Evolutionary conservation across 2,888 invertebrate species (phyloP).

Genomic region (Andrena marginata): DNA sequence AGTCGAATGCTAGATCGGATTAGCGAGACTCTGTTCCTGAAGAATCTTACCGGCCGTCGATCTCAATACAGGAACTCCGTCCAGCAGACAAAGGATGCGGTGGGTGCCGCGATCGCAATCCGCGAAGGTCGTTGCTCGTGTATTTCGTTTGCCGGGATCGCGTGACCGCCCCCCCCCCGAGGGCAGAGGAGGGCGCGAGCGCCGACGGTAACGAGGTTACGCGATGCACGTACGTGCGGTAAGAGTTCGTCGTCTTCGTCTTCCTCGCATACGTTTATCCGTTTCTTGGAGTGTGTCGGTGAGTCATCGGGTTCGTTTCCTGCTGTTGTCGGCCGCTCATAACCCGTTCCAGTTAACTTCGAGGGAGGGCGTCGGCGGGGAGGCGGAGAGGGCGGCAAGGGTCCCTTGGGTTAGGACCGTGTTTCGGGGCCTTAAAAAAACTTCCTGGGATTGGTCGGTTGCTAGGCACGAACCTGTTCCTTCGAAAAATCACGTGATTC

Average conservation of each 20-base stretch:
- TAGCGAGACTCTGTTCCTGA: background rate
- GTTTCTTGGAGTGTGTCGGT: conserved; percentile 65
- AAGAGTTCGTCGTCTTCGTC: conserved; percentile 62
- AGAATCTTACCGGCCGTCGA: background rate
- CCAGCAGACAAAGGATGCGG: conserved; percentile 17
- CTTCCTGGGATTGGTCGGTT: conserved; percentile 65
- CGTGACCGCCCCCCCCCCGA: conserved; percentile 38
- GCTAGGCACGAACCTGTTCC: conserved; percentile 75
- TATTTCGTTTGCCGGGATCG: conserved; percentile 45
- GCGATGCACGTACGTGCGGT: conserved; percentile 67
- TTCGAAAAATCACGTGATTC: conserved; percentile 79
- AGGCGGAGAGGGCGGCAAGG: conserved; percentile 24
- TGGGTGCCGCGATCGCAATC: conserved; percentile 9
- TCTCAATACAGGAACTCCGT: conserved; percentile 3
- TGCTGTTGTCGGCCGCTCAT: conserved; percentile 37
- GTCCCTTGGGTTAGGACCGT: conserved; percentile 33
- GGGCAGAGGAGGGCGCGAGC: background rate
- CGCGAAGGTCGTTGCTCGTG: conserved; percentile 36
- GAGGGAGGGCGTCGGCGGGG: background rate
- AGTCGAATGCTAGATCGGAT: too few relatives aligned
- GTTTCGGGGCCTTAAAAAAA: conserved; percentile 55
- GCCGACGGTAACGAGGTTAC: conserved; percentile 69
- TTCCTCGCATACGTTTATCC: conserved; percentile 63
- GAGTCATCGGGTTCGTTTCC: conserved; percentile 75
- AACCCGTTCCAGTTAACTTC: conserved; percentile 59